Conservation (phyloP, 2,113 vertebrate species). For the Oryzias woworae region DNA sequence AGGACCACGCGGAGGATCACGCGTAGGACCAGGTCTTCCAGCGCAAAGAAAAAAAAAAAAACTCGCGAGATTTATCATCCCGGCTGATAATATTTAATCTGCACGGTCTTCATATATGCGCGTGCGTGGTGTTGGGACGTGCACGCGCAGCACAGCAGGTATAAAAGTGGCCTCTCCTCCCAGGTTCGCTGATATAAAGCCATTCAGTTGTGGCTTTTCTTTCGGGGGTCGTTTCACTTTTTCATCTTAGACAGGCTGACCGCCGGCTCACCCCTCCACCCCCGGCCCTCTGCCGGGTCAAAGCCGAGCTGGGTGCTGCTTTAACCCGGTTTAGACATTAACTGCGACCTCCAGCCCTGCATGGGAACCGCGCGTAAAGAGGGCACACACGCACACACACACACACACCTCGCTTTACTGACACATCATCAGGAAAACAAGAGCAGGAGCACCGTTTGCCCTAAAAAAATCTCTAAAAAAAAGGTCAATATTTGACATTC, state of each 20-base stretch:
- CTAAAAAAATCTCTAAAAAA: too few species aligned
- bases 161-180: conserved; percentile 10
- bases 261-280: conserved; percentile 71
- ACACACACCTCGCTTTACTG: neutral
- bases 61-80: too few species aligned
- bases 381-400: neutral
- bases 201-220: conserved; percentile 71
- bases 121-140: too few species aligned
- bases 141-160: neutral
- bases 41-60: conserved; percentile 29
- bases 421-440: too few species aligned
- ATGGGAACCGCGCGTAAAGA: conserved; percentile 20
- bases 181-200: conserved; percentile 37
- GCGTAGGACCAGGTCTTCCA: conserved; percentile 42
- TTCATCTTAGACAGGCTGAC: conserved; percentile 80
- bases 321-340: conserved; percentile 77
- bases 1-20: conserved; percentile 54
- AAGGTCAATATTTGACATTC: too few species aligned
- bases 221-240: conserved; percentile 75
- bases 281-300: conserved; percentile 72
- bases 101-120: too few species aligned
- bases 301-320: conserved; percentile 70
- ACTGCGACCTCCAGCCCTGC: conserved; percentile 61
- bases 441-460: too few species aligned
- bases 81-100: too few species aligned